Conservation (phyloP, 2,797 vertebrate genomes). For the Percopsis omiscomaycus region DNA sequence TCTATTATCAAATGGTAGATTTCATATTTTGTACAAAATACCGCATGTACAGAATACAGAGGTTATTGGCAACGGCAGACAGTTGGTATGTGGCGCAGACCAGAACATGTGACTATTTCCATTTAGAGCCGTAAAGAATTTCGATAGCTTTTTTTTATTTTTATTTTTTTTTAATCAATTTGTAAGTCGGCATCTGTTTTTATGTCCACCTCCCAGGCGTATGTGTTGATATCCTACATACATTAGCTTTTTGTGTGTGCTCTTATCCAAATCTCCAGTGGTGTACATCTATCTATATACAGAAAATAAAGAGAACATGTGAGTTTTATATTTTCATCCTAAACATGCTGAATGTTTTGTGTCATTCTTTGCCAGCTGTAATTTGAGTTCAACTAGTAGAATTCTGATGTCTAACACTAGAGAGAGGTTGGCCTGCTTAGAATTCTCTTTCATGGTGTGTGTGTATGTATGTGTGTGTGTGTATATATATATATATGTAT, state of each 20-base stretch:
- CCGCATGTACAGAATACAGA: slow-evolving; percentile 92
- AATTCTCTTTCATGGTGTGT: too few relatives aligned
- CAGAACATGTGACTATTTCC: slow-evolving; percentile 83
- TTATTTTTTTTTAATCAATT: slow-evolving; percentile 81
- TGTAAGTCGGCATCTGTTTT: slow-evolving; percentile 82
- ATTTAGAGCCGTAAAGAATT: slow-evolving; percentile 78
- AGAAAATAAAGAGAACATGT: slow-evolving; percentile 95
- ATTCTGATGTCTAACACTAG: neutral
- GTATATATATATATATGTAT: too few relatives aligned
- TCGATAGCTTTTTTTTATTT: slow-evolving; percentile 60
- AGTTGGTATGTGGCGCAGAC: slow-evolving; percentile 88
- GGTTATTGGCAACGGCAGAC: slow-evolving; percentile 87
- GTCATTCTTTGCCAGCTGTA: slow-evolving; percentile 15
- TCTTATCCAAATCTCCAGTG: slow-evolving; percentile 89
- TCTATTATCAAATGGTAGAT: slow-evolving; percentile 84
- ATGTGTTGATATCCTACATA: slow-evolving; percentile 84
- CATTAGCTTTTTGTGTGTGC: slow-evolving; percentile 87
- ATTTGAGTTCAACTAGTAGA: neutral
- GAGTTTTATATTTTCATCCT: slow-evolving; percentile 91
- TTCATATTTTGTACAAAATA: slow-evolving; percentile 97
- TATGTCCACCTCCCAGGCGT: slow-evolving; percentile 79
- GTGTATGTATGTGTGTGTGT: too few relatives aligned
- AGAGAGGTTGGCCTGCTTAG: too few relatives aligned
- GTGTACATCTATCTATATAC: slow-evolving; percentile 89
- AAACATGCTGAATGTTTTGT: slow-evolving; percentile 30